Conservation (phyloP, 2,113 vertebrate species). For the Ctenodactylus gundi region DNA sequence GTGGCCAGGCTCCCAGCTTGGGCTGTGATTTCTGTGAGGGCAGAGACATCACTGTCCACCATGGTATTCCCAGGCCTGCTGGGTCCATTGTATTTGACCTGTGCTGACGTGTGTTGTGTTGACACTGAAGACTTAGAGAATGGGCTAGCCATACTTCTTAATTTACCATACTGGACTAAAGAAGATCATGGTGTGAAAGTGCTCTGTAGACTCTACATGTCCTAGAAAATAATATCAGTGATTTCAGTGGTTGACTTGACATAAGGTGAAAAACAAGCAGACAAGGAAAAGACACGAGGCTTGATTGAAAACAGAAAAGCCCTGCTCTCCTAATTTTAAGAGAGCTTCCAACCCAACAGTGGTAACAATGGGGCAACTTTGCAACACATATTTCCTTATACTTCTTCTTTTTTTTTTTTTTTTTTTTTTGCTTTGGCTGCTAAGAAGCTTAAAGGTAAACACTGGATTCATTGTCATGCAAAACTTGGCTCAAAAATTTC, state of each 20-base stretch:
- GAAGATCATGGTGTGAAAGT: not conserved
- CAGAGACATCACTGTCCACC: not conserved
- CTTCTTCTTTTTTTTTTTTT: not conserved
- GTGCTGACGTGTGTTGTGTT: not conserved
- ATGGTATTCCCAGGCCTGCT: not conserved
- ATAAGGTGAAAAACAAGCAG: not conserved
- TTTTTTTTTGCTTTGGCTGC: not conserved
- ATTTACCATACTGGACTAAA: not conserved
- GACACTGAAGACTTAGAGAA: not conserved
- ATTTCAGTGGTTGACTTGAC: not conserved
- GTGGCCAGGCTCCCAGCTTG: not conserved
- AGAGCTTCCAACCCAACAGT: not conserved
- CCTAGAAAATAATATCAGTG: not conserved
- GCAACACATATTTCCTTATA: not conserved
- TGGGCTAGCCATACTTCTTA: too few relatives aligned
- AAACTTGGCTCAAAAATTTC: slow-evolving; percentile 36
- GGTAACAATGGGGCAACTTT: not conserved
- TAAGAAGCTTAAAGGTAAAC: not conserved
- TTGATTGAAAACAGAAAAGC: not conserved
- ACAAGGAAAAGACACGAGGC: not conserved
- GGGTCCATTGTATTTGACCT: not conserved
- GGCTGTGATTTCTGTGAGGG: not conserved
- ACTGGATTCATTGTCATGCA: not conserved
- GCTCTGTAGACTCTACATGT: not conserved
- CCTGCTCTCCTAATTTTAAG: not conserved